Percentiles rank a stretch among this genome's conserved stretches.
These are phyloP conservation scores for Carterocephalus palaemon DNA, from an alignment of 2,888 invertebrate species.

Conservation along the genomic window DNA sequence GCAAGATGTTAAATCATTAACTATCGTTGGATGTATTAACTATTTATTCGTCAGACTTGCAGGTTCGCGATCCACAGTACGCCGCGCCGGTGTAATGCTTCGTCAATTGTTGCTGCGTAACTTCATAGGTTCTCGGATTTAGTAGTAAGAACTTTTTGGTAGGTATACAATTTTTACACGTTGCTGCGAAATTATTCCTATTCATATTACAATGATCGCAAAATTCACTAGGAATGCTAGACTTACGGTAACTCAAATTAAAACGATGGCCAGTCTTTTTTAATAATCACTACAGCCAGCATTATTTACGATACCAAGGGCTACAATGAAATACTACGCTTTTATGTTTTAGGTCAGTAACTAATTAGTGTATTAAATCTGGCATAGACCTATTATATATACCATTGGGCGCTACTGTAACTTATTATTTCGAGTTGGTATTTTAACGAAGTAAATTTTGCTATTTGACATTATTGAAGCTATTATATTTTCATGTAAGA, in stretches of 20 bases:
- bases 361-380: slow-evolving; percentile 10
- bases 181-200: slow-evolving; percentile 21
- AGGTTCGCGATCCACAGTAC: slow-evolving; percentile 22
- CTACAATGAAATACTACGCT: slow-evolving; percentile 6
- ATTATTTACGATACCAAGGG: no score
- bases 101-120: slow-evolving; percentile 24
- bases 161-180: slow-evolving; percentile 21
- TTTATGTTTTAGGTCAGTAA: slow-evolving; percentile 6
- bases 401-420: slow-evolving; percentile 4
- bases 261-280: slow-evolving; percentile 20
- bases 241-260: slow-evolving; percentile 1
- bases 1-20: slow-evolving; percentile 66
- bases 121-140: slow-evolving; percentile 20
- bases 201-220: slow-evolving; percentile 9
- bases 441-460: slow-evolving; percentile 11
- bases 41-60: slow-evolving; percentile 33
- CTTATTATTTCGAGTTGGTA: slow-evolving; percentile 12
- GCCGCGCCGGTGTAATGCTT: slow-evolving; percentile 25
- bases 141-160: slow-evolving; percentile 24
- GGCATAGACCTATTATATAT: slow-evolving; percentile 17
- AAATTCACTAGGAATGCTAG: slow-evolving; percentile 4
- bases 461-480: slow-evolving; percentile 29
- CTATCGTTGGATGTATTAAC: slow-evolving; percentile 46
- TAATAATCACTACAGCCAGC: slow-evolving; percentile 1
- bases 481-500: slow-evolving; percentile 30